phyloP scores from a whole-genome alignment of 2,888 invertebrate species.

The Epistrophella euchroma region DNA sequence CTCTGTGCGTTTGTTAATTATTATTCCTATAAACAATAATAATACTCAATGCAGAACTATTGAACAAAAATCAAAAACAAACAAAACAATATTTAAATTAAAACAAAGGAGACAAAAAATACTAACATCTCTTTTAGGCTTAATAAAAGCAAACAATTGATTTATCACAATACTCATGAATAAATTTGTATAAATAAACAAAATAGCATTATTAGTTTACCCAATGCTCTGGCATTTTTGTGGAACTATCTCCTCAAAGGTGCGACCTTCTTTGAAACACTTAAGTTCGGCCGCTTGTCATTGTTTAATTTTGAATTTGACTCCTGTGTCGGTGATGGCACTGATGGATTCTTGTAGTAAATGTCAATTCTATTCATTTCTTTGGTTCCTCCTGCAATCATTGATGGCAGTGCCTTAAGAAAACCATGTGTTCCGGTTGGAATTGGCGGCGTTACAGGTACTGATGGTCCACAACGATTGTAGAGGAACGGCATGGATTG shows the following conservation, averaged over 20 bases:
- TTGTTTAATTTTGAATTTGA: constrained; percentile 1
- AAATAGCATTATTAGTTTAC: constrained; percentile 13
- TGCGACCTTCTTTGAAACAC: constrained; percentile 26
- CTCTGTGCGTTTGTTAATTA: constrained; percentile 37
- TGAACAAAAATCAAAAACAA: not conserved
- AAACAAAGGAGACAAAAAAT: constrained; percentile 14
- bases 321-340: constrained; percentile 34
- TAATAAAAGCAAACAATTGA: constrained; percentile 40
- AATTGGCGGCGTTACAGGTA: constrained; percentile 83
- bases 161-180: constrained; percentile 62
- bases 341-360: constrained; percentile 53
- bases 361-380: constrained; percentile 67
- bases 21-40: constrained; percentile 2
- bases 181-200: constrained; percentile 30
- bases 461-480: constrained; percentile 81
- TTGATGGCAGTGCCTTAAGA: constrained; percentile 82
- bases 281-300: constrained; percentile 44
- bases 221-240: constrained; percentile 12
- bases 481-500: constrained; percentile 83
- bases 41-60: constrained; percentile 5
- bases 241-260: constrained; percentile 53
- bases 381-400: constrained; percentile 77
- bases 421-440: constrained; percentile 83
- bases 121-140: constrained; percentile 33
- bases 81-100: not conserved